Evolutionary conservation across 2,113 vertebrate genomes (phyloP), one percentile per base, ranked within the genome.

Genomic region (Coreoperca whiteheadi): DNA sequence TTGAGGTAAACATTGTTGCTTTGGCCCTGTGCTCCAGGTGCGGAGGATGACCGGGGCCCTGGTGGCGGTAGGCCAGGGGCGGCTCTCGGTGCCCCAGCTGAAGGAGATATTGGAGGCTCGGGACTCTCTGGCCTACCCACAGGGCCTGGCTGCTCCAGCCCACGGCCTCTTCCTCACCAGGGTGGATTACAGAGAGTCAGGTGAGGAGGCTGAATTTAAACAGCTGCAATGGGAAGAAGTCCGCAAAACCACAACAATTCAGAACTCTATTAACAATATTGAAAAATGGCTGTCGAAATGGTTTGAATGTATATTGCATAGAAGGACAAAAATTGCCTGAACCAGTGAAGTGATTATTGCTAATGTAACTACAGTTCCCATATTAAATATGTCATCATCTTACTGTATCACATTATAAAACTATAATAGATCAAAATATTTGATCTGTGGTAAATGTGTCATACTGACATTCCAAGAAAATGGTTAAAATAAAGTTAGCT

Each of bases 11-110:
- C n/a, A 6, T 23, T 25, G 12, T 60, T 60, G 37, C n/a, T 71
- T 28, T 54, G 74, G 30, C 16, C 6, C 20, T 66, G 30, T 82
- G 10, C 69, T 70, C 2, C 82, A 99, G 98, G 97, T 99, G 1
- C 92, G 97, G 32, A 96, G 97, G 79, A 97, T 98, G 96, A 95
- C 95, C 0, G 96, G 97, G 1, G 96, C 96, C 8, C 85, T 99
- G 53, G 97, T 98, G 68, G 96, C 96, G 0, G 97, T 97, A 4
- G 97, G 98, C 1, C 92, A 88, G 85, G 95, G 96, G 0, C 84
- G 10, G 25, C 41, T 98, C 34, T 86, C 88, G 0, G 94, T 96
- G 1, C 9, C 23, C 8, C 90, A 95, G 1, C 82, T 99, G 9
- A 94, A 94, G 75, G 90, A 89, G 11, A 76, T 98, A 25, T 78